Percentiles rank a stretch among this genome's conserved stretches.
Conservation (phyloP, 1,140 invertebrate genomes). For the Anthonomus grandis region DNA sequence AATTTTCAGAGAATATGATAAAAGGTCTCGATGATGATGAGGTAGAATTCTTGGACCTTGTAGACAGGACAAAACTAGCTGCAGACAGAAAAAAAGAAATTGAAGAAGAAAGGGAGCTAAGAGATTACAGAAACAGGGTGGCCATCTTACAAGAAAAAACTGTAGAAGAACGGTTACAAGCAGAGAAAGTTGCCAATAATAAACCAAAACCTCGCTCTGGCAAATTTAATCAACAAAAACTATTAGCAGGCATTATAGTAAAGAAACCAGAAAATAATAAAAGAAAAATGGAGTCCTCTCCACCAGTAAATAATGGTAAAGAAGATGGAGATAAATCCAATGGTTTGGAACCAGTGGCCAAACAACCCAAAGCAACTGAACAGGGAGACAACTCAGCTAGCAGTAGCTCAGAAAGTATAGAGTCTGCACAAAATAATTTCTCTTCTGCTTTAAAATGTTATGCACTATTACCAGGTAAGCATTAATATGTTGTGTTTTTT, state of each 20-base stretch:
- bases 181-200: constrained; percentile 50
- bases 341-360: constrained; percentile 27
- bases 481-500: not conserved
- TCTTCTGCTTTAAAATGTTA: constrained; percentile 60
- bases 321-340: constrained; percentile 45
- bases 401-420: not conserved
- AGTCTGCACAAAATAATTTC: not conserved
- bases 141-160: constrained; percentile 74
- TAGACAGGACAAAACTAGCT: constrained; percentile 80
- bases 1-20: constrained; percentile 83
- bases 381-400: constrained; percentile 16
- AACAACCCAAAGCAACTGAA: constrained; percentile 23
- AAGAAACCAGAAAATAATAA: constrained; percentile 55
- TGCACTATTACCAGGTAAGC: constrained; percentile 64
- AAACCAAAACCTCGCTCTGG: constrained; percentile 37
- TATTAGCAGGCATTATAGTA: constrained; percentile 58
- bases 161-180: constrained; percentile 61
- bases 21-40: constrained; percentile 94
- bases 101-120: constrained; percentile 78
- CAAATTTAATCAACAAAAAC: constrained; percentile 54
- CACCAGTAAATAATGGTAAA: constrained; percentile 48
- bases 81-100: constrained; percentile 75
- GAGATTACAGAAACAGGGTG: constrained; percentile 77
- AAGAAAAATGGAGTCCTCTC: constrained; percentile 61
- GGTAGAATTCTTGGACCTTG: constrained; percentile 86